Evolutionary conservation across 2,888 invertebrate genomes (phyloP), one percentile per base, ranked within the genome.

Genomic region (Lasioglossum villosulum): DNA sequence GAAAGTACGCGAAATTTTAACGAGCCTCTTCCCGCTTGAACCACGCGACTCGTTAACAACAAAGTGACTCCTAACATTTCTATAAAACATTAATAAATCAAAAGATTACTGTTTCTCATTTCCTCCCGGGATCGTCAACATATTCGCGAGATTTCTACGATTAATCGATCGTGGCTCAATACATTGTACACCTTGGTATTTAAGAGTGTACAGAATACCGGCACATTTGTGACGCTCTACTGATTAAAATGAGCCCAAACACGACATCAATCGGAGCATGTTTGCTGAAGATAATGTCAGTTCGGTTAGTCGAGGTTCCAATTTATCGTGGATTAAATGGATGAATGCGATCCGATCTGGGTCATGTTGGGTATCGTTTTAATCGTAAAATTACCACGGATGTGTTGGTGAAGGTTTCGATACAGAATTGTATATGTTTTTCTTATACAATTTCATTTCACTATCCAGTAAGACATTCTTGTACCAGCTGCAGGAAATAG

Each of bases 1-100:
- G 86, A 86, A 86, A 86, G 86, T 78, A 39, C 10, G 73, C n/a
- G 14, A 84, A 84, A 75, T 84, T 84, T 75, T 42, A 66, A 73
- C 3, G 34, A 23, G 34, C 4, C 52, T 16, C 19, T 30, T 27
- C 39, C 16, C 39, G 19, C 8, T 27, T 3, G 3, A 39, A n/a
- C 1, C 1, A 37, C 16, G 3, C 10, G 34, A 5, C 23, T 45
- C 14, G n/a, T n/a, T 39, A n/a, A 39, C n/a, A 14, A 19, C 23
- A 23, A 48, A 1, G 6, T 48, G 19, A 48, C 19, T 19, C 2
- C 19, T 6, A 6, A 48, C 19, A 48, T 48, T 0, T n/a, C n/a
- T n/a, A n/a, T n/a, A n/a, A n/a, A n/a, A n/a, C n/a, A n/a, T n/a
- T n/a, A n/a, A n/a, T 39, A 8, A 39, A 39, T 8, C 37, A 6